A percentile compares a stretch with the other conserved stretches of the same genome.
Evolutionary conservation across 1,140 invertebrate genomes (phyloP).

Genomic region (Antheraea pernyi): DNA sequence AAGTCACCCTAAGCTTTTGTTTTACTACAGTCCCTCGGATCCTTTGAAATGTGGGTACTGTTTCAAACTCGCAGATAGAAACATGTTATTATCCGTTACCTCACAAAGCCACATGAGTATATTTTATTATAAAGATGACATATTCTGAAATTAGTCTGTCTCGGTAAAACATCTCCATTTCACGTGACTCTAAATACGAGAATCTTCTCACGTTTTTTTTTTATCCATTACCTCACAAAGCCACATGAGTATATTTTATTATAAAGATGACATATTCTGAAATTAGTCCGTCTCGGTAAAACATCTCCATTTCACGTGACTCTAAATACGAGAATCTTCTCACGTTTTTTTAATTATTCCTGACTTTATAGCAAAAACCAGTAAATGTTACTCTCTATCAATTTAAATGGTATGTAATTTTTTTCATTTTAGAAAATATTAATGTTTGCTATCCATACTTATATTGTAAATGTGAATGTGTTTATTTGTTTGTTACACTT

Average conservation of each 20-base stretch:
- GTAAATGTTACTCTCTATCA: too few species aligned
- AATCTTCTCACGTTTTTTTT: too few species aligned
- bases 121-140: background rate
- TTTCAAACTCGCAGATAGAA: background rate
- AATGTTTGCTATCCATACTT: too few species aligned
- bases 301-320: background rate
- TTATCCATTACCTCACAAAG: background rate
- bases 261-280: background rate
- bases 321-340: too few species aligned
- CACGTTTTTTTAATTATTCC: too few species aligned
- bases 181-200: background rate
- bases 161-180: background rate
- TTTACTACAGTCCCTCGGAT: background rate
- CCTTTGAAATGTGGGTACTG: background rate
- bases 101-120: background rate
- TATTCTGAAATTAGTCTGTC: background rate
- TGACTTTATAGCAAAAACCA: too few species aligned
- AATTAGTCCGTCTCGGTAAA: background rate
- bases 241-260: background rate
- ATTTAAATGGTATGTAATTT: too few species aligned
- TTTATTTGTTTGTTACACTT: too few species aligned
- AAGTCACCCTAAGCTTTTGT: slow-evolving; percentile 2
- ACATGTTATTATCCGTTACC: background rate
- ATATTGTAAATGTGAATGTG: too few species aligned
- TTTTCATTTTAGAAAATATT: too few species aligned